Evolutionary conservation across 2,797 vertebrate genomes (phyloP).

Genomic region (Oreochromis mossambicus): DNA sequence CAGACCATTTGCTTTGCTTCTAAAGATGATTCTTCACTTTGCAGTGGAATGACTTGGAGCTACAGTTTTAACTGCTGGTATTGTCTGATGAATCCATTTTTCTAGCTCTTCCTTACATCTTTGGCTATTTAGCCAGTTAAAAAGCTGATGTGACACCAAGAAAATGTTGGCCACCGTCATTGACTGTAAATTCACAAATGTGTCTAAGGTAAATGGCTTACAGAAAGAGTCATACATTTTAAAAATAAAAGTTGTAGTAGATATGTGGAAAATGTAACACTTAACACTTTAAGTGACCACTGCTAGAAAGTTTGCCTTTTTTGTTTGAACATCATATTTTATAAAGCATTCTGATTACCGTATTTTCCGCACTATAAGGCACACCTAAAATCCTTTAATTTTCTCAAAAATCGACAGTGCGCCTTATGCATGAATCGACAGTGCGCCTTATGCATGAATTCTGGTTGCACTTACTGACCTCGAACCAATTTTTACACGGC

Average conservation of each 20-base stretch:
- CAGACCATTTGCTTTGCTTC: not conserved
- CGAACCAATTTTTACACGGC: not conserved
- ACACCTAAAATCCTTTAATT: not conserved
- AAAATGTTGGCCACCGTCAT: not conserved
- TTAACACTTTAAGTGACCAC: not conserved
- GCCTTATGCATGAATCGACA: no score
- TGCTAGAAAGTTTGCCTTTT: not conserved
- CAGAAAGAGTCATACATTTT: not conserved
- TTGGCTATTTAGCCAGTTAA: not conserved
- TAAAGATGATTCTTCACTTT: not conserved
- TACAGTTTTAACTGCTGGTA: not conserved
- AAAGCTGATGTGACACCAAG: not conserved
- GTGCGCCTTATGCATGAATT: not conserved
- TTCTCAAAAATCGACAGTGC: not conserved
- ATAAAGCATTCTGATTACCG: not conserved
- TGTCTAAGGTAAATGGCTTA: not conserved
- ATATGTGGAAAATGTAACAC: not conserved
- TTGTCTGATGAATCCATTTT: not conserved
- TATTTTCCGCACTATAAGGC: not conserved
- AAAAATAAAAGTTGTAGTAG: not conserved
- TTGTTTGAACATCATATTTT: not conserved
- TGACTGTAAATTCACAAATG: not conserved
- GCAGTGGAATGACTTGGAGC: not conserved
- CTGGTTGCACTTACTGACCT: not conserved
- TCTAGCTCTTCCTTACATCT: not conserved